phyloP scores from a whole-genome alignment of 1,140 invertebrate genomes.

The Drosophila triauraria region DNA sequence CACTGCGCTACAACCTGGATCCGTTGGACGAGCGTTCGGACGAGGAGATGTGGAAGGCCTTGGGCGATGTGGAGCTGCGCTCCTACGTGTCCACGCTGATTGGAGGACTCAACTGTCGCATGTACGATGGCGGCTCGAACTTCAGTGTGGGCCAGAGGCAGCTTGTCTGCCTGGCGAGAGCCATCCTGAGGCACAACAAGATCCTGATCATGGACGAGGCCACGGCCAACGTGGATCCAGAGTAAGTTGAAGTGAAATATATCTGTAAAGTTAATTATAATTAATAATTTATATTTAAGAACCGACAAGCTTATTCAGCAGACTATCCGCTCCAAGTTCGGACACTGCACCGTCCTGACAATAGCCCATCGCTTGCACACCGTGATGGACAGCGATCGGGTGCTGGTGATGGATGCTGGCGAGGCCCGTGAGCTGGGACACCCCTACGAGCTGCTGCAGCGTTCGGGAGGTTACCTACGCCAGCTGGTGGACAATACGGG shows the following conservation, averaged over 20 bases:
- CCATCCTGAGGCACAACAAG: constrained; percentile 90
- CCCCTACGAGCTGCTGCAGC: constrained; percentile 88
- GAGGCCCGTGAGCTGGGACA: constrained; percentile 89
- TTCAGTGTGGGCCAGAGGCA: constrained; percentile 93
- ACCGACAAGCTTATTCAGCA: constrained; percentile 90
- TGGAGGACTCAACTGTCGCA: constrained; percentile 88
- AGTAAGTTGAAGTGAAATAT: constrained; percentile 85
- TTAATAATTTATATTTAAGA: constrained; percentile 79
- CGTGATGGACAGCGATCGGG: constrained; percentile 91
- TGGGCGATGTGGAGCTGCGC: constrained; percentile 92
- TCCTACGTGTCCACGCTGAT: constrained; percentile 87
- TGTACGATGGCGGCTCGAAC: constrained; percentile 89
- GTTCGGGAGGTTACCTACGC: constrained; percentile 85
- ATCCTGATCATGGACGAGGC: constrained; percentile 93
- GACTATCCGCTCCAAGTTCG: constrained; percentile 90
- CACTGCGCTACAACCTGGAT: constrained; percentile 92
- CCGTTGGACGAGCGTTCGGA: constrained; percentile 91
- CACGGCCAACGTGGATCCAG: constrained; percentile 90
- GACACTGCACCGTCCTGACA: constrained; percentile 91
- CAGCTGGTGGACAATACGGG: constrained; percentile 87
- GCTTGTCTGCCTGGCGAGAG: constrained; percentile 91
- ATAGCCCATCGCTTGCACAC: constrained; percentile 94
- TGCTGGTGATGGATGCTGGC: constrained; percentile 91
- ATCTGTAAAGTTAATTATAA: neutral
- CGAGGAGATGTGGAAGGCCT: constrained; percentile 92